Conservation (phyloP, 2,888 invertebrate species). For the Suillia variegata region DNA sequence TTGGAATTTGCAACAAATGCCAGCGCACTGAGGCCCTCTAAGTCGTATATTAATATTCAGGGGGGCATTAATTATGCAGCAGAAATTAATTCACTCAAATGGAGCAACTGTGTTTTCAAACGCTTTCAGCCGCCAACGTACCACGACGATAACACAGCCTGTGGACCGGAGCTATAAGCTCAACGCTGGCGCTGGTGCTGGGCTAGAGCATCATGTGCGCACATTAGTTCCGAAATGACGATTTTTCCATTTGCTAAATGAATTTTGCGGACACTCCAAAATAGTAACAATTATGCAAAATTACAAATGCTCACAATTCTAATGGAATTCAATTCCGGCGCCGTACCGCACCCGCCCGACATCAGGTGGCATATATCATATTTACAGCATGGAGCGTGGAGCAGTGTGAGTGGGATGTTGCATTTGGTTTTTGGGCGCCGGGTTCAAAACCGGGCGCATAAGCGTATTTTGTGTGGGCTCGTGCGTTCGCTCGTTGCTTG, state of each 20-base stretch:
- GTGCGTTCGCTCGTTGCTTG: too few relatives aligned
- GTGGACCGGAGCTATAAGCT: too few relatives aligned
- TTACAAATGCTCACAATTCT: conserved; percentile 55
- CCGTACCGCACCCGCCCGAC: too few relatives aligned
- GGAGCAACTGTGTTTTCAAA: conserved; percentile 3
- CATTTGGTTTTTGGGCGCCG: too few relatives aligned
- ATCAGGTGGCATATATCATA: too few relatives aligned
- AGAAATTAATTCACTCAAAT: conserved; percentile 52
- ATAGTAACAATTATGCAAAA: conserved; percentile 55
- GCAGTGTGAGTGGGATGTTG: not conserved
- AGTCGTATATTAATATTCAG: conserved; percentile 34
- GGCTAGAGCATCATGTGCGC: conserved; percentile 44
- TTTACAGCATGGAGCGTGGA: too few relatives aligned
- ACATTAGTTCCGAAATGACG: conserved; percentile 56
- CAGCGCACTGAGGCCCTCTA: conserved; percentile 23
- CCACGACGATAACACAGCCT: too few relatives aligned
- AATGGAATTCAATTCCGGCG: conserved; percentile 41
- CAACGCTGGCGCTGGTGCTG: too few relatives aligned
- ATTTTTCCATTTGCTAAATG: conserved; percentile 57
- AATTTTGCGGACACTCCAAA: conserved; percentile 54
- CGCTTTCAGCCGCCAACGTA: conserved; percentile 5
- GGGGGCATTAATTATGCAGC: conserved; percentile 53
- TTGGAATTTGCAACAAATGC: too few relatives aligned
- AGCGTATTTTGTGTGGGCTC: too few relatives aligned
- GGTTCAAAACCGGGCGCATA: too few relatives aligned